Evolutionary conservation across 2,888 invertebrate genomes (phyloP), one percentile per base, ranked within the genome.

Genomic region (Ctenicera cuprea): DNA sequence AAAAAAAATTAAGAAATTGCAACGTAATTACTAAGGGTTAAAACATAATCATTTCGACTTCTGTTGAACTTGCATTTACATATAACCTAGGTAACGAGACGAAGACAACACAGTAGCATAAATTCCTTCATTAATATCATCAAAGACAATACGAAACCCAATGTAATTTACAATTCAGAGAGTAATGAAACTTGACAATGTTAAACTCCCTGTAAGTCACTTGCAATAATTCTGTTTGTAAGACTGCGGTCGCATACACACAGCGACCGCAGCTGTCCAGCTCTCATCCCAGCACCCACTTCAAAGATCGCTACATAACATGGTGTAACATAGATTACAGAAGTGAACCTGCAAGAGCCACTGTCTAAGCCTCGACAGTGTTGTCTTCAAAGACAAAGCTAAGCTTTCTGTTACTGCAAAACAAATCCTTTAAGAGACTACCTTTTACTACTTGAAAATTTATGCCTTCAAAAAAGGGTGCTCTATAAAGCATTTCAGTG

Each of bases 151-250:
- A 66, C 68, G 70, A 73, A 78, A 76, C 76, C 77, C 73, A 77
- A 77, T 65, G 75, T 70, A 69, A 78, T 78, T 77, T 78, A 72
- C 77, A 77, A 77, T 76, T 76, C 76, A 70, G 73, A 71, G 71
- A 74, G 78, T 82, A 82, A 84, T 82, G 81, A 82, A 80, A 83
- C 84, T 83, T 83, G 84, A 84, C 84, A 84, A 83, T 83, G 80
- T 80, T 81, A 82, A 79, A 77, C 75, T 79, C 77, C 69, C 76
- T 78, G 81, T 84, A 83, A 85, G 84, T 85, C 83, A 84, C 82
- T 83, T 82, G 85, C 83, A 84, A 84, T 84, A 86, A 86, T 86
- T 85, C 85, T 81, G 85, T 85, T 85, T 86, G 85, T 85, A 84
- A 84, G 84, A 84, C 81, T 82, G 81, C 68, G 73, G 72, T 73